These are phyloP conservation scores for Myotis vivesi DNA, from an alignment of 2,797 vertebrate genomes.

Conservation along the genomic window DNA sequence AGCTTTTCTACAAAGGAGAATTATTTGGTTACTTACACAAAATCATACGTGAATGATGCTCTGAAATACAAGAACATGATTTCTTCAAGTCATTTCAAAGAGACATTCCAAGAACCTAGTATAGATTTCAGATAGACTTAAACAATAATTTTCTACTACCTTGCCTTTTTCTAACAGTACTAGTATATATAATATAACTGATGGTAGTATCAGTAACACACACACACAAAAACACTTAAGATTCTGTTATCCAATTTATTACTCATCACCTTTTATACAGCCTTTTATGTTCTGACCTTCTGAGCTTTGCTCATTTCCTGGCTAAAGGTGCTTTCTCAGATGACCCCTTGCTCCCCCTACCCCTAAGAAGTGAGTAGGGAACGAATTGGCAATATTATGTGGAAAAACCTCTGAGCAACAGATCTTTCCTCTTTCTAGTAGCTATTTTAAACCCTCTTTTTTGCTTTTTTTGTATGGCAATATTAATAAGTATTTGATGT, in stretches of 20 bases:
- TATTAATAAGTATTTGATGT: not conserved
- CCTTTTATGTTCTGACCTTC: not conserved
- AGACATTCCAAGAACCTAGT: not conserved
- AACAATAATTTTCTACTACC: not conserved
- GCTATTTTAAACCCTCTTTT: not conserved
- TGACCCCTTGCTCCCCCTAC: not conserved
- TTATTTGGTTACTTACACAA: slow-evolving; percentile 52
- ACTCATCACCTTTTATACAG: not conserved
- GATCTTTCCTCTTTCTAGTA: slow-evolving; percentile 29
- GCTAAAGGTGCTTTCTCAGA: not conserved
- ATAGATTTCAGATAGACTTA: not conserved
- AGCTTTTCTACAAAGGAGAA: slow-evolving; percentile 34
- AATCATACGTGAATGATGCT: not conserved
- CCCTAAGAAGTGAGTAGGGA: not conserved
- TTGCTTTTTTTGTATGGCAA: not conserved
- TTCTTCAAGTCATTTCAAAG: slow-evolving; percentile 18
- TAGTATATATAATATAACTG: not conserved
- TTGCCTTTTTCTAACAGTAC: not conserved
- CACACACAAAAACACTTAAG: not conserved
- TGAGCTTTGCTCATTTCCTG: not conserved
- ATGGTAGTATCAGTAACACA: not conserved
- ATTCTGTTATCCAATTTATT: not conserved
- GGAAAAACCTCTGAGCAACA: slow-evolving; percentile 7
- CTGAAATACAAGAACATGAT: not conserved
- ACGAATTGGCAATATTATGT: not conserved